phyloP scores from a whole-genome alignment of 2,888 invertebrate genomes.

The Drosophila pseudotakahashii region DNA sequence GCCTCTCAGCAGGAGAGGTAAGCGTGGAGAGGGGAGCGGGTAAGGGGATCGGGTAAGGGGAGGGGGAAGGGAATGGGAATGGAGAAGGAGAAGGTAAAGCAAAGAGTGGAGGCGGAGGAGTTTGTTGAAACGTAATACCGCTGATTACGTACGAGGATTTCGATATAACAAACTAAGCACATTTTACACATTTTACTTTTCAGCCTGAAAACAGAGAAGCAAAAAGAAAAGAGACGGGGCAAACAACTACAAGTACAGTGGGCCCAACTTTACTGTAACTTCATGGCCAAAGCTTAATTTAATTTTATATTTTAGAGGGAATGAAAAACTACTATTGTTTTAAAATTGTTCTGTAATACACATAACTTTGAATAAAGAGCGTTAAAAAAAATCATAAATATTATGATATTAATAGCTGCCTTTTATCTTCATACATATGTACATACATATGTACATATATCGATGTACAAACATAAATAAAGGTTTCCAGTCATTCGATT shows the following conservation, averaged over 20 bases:
- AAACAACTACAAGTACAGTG: constrained; percentile 2
- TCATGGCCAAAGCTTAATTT: neutral
- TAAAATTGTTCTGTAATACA: too few species aligned
- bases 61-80: constrained; percentile 21
- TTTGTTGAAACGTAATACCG: constrained; percentile 64
- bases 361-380: too few species aligned
- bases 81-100: constrained; percentile 45
- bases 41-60: neutral
- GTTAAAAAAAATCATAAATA: too few species aligned
- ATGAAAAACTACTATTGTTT: too few species aligned
- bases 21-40: neutral
- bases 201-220: constrained; percentile 35
- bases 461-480: too few species aligned
- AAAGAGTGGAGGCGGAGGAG: constrained; percentile 8
- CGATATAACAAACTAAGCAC: constrained; percentile 69
- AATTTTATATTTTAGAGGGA: too few species aligned
- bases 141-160: constrained; percentile 68
- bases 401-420: too few species aligned
- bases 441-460: too few species aligned
- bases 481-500: neutral
- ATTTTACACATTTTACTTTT: constrained; percentile 64
- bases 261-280: neutral
- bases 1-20: constrained; percentile 40
- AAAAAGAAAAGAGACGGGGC: constrained; percentile 4
- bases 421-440: too few species aligned